Evolutionary conservation across 2,888 invertebrate genomes (phyloP), one percentile per base, ranked within the genome.

Genomic region (Temnothorax ravouxi): DNA sequence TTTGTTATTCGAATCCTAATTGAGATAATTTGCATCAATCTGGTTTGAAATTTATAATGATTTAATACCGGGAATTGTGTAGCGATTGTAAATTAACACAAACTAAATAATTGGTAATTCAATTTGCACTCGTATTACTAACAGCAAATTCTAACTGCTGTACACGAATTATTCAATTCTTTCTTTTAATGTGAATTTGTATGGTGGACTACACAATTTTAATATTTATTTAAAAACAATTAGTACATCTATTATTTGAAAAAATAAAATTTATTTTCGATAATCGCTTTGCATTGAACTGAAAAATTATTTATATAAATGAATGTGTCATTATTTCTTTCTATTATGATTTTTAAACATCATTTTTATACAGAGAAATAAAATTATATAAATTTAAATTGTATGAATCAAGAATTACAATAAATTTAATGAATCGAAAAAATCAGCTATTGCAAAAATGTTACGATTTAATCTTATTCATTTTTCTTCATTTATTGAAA

Each of bases 61-160:
- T 25, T 8, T 44, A 15, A 44, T 25, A 25, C 13, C n/a, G 38
- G 21, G 6, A 25, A 66, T 64, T 18, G 34, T 64, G 15, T 66
- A 66, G 15, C 8, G 15, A 41, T n/a, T 62, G 62, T n/a, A 62
- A n/a, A 64, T 64, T 64, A 66, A 66, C 8, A 9, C 3, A n/a
- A 62, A 62, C 2, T n/a, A 62, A 59, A 0, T 59, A n/a, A 66
- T 66, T 44, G 25, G 15, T 66, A 15, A 44, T 44, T 15, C 3
- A 44, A 66, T 66, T 66, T 66, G n/a, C 4, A 44, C 1, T 5
- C 21, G 18, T 41, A 64, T 66, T 41, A 66, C 1, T 25, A 25
- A 66, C n/a, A 38, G 9, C 11, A 62, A 38, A 38, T 62, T 62
- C 11, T 62, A 44, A 66, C 3, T 8, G 44, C 15, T 25, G 15